Conservation (phyloP, 2,888 invertebrate species). For the Thymelicus sylvestris region DNA sequence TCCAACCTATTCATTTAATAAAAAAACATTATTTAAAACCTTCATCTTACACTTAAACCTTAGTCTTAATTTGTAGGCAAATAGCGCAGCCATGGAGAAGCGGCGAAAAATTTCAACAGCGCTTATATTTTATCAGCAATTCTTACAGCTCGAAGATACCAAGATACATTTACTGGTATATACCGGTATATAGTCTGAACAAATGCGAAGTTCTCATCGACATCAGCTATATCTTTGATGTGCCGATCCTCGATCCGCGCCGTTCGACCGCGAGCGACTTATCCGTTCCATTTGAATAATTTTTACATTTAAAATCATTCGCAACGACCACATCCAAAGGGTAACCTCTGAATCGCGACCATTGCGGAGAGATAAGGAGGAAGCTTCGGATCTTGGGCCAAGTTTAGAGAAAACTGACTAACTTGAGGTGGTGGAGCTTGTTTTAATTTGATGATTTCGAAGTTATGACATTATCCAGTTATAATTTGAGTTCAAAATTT, state of each 20-base stretch:
- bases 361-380: constrained; percentile 80
- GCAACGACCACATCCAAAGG: constrained; percentile 83
- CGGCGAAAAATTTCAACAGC: too few species aligned
- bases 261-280: constrained; percentile 73
- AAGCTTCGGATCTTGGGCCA: constrained; percentile 57
- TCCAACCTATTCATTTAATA: too few species aligned
- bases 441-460: not conserved
- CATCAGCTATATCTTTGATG: constrained; percentile 40
- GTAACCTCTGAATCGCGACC: constrained; percentile 82
- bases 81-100: too few species aligned
- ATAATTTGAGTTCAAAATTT: too few species aligned
- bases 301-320: constrained; percentile 85
- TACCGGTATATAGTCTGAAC: constrained; percentile 6
- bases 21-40: too few species aligned
- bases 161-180: not conserved
- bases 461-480: not conserved
- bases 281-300: constrained; percentile 81
- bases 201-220: constrained; percentile 41
- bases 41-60: too few species aligned
- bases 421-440: not conserved
- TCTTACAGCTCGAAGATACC: not conserved
- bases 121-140: too few species aligned
- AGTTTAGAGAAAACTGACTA: constrained; percentile 39
- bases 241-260: constrained; percentile 70
- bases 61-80: too few species aligned